These are phyloP conservation scores for Tetrax tetrax DNA, from an alignment of 2,113 vertebrate genomes.

Conservation along the genomic window DNA sequence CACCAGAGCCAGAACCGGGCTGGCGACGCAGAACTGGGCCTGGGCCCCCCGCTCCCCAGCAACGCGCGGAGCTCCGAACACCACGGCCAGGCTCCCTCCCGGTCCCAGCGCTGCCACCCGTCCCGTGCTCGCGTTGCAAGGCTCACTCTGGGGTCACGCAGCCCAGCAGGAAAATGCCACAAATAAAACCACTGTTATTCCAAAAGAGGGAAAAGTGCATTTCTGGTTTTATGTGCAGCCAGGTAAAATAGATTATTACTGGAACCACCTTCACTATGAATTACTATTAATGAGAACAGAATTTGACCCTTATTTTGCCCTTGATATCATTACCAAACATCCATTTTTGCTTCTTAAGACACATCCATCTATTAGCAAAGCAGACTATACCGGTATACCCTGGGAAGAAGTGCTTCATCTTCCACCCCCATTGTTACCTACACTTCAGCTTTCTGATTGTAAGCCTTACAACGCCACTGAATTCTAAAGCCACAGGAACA, in stretches of 20 bases:
- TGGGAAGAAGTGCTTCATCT: neutral
- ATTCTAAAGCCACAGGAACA: neutral
- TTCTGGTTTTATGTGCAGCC: neutral
- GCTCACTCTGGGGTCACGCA: neutral
- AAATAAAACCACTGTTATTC: neutral
- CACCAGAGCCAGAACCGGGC: neutral
- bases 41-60: neutral
- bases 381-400: neutral
- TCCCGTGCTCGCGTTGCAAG: neutral
- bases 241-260: neutral
- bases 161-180: neutral
- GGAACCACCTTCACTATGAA: neutral
- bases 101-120: neutral
- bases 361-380: neutral
- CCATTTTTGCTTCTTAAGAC: neutral
- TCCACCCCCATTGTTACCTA: neutral
- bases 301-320: neutral
- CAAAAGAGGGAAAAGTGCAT: neutral
- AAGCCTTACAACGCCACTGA: neutral
- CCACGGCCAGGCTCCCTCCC: neutral
- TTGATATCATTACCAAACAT: neutral
- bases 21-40: rapidly evolving
- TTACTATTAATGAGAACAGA: neutral
- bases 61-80: neutral
- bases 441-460: neutral